Base-by-base conservation (phyloP, 2,888 invertebrate species). In the Ophion ventricosus region DNA sequence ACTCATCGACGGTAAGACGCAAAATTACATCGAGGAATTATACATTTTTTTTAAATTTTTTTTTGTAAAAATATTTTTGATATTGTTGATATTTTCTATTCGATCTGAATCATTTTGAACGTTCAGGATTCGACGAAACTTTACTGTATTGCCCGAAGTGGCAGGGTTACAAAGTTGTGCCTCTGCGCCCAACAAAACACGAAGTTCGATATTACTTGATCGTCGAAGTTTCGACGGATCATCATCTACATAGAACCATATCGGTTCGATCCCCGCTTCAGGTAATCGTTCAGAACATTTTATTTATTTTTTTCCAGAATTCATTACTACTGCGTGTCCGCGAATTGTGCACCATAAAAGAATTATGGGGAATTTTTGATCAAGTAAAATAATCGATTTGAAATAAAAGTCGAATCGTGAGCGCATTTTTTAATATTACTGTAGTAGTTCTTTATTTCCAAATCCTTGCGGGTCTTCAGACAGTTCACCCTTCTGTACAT, bases 231-330 rank as follows among this genome's bases (percentile, higher is more conserved):
- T 94, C 94, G 43, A 95, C 95, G 5, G 95, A 95, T 85, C 95
- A 95, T 85, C 95, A 93, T 87, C 89, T 92, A 61, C 94, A 94
- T 75, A 91, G 94, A 81, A 93, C 91, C 4, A 95, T 97, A 63
- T 95, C 95, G 0, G 95, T 97, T 40, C 94, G 96, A 83, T 97
- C 97, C 1, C 97, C 97, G 0, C 92, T 97, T 59, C 96, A 96
- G 95, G 97, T 97, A 93, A 89, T 8, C 17, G 26, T 25, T 61
- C 43, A 20, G n/a, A 54, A 4, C 2, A 29, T 54, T 61, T 57
- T n/a, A n/a, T n/a, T n/a, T n/a, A n/a, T n/a, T 72, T 26, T 57
- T 61, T 23, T 26, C 49, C 4, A 14, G 4, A 17, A 14, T 1
- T 14, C 0, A 2, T 49, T 14, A 14, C 49, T 17, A 4, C 17